Evolutionary conservation across 2,888 invertebrate genomes (phyloP).

Genomic region (Drosophila cyrtoloma): DNA sequence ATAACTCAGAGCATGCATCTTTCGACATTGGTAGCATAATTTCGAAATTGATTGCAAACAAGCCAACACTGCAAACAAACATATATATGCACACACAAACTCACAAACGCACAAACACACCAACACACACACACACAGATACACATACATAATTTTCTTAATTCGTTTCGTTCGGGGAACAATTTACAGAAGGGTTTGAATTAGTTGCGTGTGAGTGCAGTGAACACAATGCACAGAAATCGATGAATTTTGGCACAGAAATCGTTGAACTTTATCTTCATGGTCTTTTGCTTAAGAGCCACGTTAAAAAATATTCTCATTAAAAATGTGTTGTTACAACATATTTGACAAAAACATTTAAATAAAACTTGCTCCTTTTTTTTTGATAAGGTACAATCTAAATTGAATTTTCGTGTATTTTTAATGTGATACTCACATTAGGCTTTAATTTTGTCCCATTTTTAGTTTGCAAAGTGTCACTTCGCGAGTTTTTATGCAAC

Average conservation of each 20-base stretch:
- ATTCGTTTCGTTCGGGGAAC: constrained; percentile 28
- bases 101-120: neutral
- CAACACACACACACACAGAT: constrained; percentile 1
- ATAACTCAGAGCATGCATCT: constrained; percentile 42
- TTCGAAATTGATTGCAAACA: constrained; percentile 44
- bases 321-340: neutral
- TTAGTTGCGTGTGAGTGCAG: constrained; percentile 32
- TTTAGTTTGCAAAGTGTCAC: constrained; percentile 20
- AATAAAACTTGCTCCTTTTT: neutral
- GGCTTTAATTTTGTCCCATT: constrained; percentile 12
- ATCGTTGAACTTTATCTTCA: constrained; percentile 1
- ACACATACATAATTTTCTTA: constrained; percentile 25
- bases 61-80: constrained; percentile 43
- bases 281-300: neutral
- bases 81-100: neutral
- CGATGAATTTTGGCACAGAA: constrained; percentile 71
- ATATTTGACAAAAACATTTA: neutral
- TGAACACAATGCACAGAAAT: constrained; percentile 72
- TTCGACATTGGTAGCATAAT: constrained; percentile 36
- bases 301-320: neutral
- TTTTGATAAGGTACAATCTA: constrained; percentile 3
- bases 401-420: constrained; percentile 13
- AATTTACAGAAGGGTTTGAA: constrained; percentile 83
- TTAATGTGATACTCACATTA: constrained; percentile 18
- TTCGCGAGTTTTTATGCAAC: constrained; percentile 75